These are phyloP conservation scores for fruit fly (Drosophila melanogaster) DNA, from an alignment of 1,140 invertebrate species.

Conservation along the genomic window DNA sequence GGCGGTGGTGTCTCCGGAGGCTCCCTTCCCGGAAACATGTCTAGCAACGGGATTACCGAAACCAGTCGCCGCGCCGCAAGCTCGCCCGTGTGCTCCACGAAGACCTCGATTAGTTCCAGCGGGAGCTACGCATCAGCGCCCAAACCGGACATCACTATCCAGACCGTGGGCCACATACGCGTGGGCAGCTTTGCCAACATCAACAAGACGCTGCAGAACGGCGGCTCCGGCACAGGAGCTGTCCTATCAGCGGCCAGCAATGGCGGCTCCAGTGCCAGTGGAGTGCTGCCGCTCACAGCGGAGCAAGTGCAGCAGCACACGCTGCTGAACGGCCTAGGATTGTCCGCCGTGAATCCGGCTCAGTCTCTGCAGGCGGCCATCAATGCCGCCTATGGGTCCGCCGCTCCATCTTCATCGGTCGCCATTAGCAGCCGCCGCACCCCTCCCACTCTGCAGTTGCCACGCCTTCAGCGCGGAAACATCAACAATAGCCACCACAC, in stretches of 20 bases:
- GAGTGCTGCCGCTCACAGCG: slow-evolving; percentile 51
- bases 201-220: slow-evolving; percentile 69
- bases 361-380: slow-evolving; percentile 56
- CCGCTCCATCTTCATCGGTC: slow-evolving; percentile 1
- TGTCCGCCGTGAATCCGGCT: slow-evolving; percentile 71
- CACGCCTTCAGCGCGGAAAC: slow-evolving; percentile 54
- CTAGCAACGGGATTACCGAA: slow-evolving; percentile 23
- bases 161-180: slow-evolving; percentile 71
- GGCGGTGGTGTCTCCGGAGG: slow-evolving; percentile 2
- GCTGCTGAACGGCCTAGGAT: slow-evolving; percentile 66
- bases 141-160: slow-evolving; percentile 67
- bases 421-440: slow-evolving; percentile 26
- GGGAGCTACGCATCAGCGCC: slow-evolving; percentile 59
- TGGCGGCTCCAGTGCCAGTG: slow-evolving; percentile 14
- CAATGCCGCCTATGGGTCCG: slow-evolving; percentile 28
- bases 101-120: slow-evolving; percentile 62
- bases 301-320: slow-evolving; percentile 75
- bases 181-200: slow-evolving; percentile 77
- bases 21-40: slow-evolving; percentile 16
- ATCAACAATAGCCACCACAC: slow-evolving; percentile 11
- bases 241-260: slow-evolving; percentile 19
- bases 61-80: slow-evolving; percentile 50
- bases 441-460: slow-evolving; percentile 65
- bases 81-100: slow-evolving; percentile 68
- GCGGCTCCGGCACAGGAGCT: slow-evolving; percentile 17